Evolutionary conservation across 2,113 vertebrate species (phyloP), one percentile per base, ranked within the genome.

Genomic region (Mormoops blainvillei): DNA sequence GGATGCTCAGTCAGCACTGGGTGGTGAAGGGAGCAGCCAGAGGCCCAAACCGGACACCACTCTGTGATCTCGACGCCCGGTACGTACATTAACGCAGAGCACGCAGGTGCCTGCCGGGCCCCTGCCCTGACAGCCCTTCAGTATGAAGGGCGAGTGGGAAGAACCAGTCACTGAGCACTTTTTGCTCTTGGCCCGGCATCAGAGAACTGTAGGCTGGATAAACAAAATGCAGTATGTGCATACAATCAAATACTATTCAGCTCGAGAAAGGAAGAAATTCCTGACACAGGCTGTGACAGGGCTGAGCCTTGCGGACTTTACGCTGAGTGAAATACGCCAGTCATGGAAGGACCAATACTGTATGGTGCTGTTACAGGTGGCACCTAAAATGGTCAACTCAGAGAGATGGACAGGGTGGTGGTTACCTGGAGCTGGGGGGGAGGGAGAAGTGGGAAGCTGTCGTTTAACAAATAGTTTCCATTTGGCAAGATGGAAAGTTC

Each of bases 341-440:
- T 7, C 43, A 67, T 13, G 13, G 26, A 65, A 61, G 48, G 41
- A 43, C 68, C 50, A 9, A 36, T 7, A 6, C 4, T 43, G 28
- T 0, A 26, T 2, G 48, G n/a, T 8, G 20, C 56, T 20, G 24
- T 33, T 19, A 4, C 1, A 10, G 2, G 70, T 36, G 20, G 31
- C 11, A 22, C 16, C 11, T 38, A 6, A 15, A 54, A 16, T 1
- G 19, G 70, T 24, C 28, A 50, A 33, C 10, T 13, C 67, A 14
- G 1, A 56, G 41, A 76, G 20, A 20, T 16, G 24, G 58, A 56
- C 7, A 16, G 78, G 14, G 11, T 1, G 38, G 6, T 15, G 28
- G 33, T 3, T 12, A 65, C 2, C 6, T 0, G 20, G 78, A 16
- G 11, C 48, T 1, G 7, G 13, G 58, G 36, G 8, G n/a, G 14